These are phyloP conservation scores for Lysiphlebus fabarum DNA, from an alignment of 1,140 invertebrate genomes.

Conservation along the genomic window DNA sequence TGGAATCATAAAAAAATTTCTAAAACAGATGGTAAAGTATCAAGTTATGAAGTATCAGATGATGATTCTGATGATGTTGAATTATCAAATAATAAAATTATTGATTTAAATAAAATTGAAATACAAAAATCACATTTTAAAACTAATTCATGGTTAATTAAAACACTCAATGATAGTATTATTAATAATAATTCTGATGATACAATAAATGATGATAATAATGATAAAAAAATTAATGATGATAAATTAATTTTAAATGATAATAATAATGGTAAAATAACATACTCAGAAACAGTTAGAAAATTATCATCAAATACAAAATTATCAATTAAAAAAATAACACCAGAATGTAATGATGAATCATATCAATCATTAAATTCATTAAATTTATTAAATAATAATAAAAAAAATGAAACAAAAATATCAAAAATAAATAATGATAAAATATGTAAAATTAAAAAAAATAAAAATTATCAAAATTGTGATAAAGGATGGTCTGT, in stretches of 20 bases:
- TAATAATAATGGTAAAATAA: conserved; percentile 32
- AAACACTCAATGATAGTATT: conserved; percentile 42
- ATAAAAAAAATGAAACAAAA: conserved; percentile 21
- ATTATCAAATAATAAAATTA: conserved; percentile 4
- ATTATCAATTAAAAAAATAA: conserved; percentile 20
- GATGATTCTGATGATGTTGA: conserved; percentile 30
- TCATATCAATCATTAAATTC: neutral
- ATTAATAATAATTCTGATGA: conserved; percentile 14
- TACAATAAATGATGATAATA: neutral
- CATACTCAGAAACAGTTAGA: conserved; percentile 46
- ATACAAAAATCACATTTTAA: conserved; percentile 40
- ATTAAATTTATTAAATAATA: conserved; percentile 9
- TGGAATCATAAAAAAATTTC: conserved; percentile 10
- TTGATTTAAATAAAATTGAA: conserved; percentile 12
- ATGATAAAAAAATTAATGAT: conserved; percentile 6
- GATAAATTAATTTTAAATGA: neutral
- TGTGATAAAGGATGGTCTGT: conserved; percentile 40
- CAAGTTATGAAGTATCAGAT: conserved; percentile 39
- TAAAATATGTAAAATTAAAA: conserved; percentile 7
- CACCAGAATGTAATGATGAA: neutral
- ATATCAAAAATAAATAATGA: conserved; percentile 16
- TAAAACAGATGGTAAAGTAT: conserved; percentile 21
- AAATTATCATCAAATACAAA: conserved; percentile 26
- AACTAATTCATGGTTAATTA: conserved; percentile 49
- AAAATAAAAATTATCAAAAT: conserved; percentile 15